phyloP scores from a whole-genome alignment of 1,140 invertebrate species.

The Drosophila grimshawi region DNA sequence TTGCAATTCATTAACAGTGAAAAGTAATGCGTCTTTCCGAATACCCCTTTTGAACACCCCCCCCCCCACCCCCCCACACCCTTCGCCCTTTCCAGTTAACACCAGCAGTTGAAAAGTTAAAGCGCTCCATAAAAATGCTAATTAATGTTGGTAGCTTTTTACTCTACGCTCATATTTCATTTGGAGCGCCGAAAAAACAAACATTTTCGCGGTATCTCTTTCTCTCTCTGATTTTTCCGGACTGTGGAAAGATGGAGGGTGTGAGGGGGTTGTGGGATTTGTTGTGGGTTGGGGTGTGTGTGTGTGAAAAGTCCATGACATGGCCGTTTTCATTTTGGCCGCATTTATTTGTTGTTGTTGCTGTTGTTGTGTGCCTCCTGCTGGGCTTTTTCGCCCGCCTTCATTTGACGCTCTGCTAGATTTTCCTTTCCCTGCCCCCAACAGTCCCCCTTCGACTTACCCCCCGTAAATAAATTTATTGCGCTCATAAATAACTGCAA shows the following conservation, averaged over 20 bases:
- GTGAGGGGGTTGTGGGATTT: not conserved
- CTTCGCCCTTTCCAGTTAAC: not conserved
- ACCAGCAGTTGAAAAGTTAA: slow-evolving; percentile 40
- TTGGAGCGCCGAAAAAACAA: slow-evolving; percentile 17
- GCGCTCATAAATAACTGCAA: slow-evolving; percentile 83
- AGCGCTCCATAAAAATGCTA: slow-evolving; percentile 80
- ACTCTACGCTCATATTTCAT: slow-evolving; percentile 77
- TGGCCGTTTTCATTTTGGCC: slow-evolving; percentile 39
- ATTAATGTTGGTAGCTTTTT: slow-evolving; percentile 83
- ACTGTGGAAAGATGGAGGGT: not conserved
- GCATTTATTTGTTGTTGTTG: not conserved
- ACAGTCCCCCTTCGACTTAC: slow-evolving; percentile 11
- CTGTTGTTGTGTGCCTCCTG: slow-evolving; percentile 42
- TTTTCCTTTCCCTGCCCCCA: not conserved
- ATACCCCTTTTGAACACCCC: not conserved
- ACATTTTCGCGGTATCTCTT: slow-evolving; percentile 10
- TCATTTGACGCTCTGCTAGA: slow-evolving; percentile 76
- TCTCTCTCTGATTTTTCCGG: slow-evolving; percentile 10
- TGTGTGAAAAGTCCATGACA: slow-evolving; percentile 57
- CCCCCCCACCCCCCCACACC: no score
- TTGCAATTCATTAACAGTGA: slow-evolving; percentile 22
- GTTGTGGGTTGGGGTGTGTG: no score
- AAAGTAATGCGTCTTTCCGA: slow-evolving; percentile 24
- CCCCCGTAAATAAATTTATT: slow-evolving; percentile 83
- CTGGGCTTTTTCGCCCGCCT: slow-evolving; percentile 64